These are phyloP conservation scores for Carlito syrichta DNA, from an alignment of 2,113 vertebrate species.

Conservation along the genomic window DNA sequence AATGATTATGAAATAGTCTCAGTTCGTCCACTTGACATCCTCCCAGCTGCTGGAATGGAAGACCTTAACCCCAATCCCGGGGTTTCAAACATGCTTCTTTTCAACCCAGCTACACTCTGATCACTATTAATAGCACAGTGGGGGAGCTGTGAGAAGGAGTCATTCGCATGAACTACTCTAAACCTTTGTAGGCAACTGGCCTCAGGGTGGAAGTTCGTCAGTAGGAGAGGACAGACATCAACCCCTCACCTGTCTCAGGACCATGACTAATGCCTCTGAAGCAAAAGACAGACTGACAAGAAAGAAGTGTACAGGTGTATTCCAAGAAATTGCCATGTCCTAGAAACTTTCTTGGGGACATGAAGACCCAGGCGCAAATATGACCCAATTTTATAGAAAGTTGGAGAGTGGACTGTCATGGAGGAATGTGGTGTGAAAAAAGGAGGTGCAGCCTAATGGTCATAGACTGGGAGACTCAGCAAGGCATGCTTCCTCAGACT, in stretches of 20 bases:
- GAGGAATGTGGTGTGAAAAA: background rate
- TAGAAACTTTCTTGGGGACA: background rate
- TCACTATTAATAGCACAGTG: background rate
- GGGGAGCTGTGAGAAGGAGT: background rate
- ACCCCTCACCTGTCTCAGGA: background rate
- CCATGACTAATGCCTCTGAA: background rate
- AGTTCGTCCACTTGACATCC: background rate
- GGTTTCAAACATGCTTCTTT: background rate
- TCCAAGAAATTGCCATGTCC: background rate
- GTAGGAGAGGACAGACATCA: background rate
- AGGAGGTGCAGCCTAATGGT: background rate
- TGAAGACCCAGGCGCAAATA: background rate
- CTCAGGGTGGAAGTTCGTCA: no score
- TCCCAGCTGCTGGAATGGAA: background rate
- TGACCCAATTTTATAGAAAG: background rate
- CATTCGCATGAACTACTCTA: background rate
- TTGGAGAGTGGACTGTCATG: background rate
- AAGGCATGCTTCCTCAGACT: background rate
- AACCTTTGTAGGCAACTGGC: background rate
- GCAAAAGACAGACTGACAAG: background rate
- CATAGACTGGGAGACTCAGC: background rate
- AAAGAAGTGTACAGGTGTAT: background rate
- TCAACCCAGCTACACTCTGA: background rate
- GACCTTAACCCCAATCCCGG: background rate
- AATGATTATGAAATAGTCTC: background rate